These are phyloP conservation scores for Drosophila parabipectinata DNA, from an alignment of 1,140 invertebrate species.

Conservation along the genomic window DNA sequence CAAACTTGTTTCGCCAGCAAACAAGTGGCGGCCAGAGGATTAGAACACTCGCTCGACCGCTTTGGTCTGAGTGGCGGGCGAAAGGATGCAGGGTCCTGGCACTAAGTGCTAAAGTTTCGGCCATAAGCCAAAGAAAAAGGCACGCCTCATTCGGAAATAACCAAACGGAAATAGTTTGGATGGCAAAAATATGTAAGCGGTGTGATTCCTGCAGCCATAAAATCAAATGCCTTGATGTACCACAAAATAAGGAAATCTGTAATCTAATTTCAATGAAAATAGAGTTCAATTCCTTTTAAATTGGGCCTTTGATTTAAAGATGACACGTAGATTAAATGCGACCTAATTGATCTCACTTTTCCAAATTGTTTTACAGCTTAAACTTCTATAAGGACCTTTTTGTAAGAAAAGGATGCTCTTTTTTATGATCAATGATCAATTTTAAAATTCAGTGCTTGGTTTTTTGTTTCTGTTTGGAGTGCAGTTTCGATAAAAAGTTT, in stretches of 20 bases:
- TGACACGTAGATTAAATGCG: too few species aligned
- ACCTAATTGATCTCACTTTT: too few species aligned
- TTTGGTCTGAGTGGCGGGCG: constrained; percentile 27
- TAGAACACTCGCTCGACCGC: constrained; percentile 70
- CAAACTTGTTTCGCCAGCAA: constrained; percentile 77
- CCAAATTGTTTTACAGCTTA: too few species aligned
- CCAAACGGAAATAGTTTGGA: constrained; percentile 14
- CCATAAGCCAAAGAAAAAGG: constrained; percentile 67
- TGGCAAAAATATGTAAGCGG: neutral
- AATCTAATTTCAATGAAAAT: too few species aligned
- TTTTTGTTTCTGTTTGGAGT: constrained; percentile 7
- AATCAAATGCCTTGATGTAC: neutral
- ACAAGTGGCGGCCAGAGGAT: constrained; percentile 78
- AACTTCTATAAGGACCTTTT: neutral
- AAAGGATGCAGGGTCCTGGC: constrained; percentile 32
- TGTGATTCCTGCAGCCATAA: neutral
- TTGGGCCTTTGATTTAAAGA: too few species aligned
- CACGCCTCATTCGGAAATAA: constrained; percentile 39
- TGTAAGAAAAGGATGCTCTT: neutral
- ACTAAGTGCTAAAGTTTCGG: constrained; percentile 70
- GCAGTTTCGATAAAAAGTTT: constrained; percentile 59
- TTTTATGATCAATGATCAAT: constrained; percentile 19
- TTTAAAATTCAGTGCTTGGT: constrained; percentile 11
- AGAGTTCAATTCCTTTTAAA: too few species aligned
- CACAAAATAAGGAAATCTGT: neutral